Evolutionary conservation across 2,113 vertebrate genomes (phyloP).

Genomic region (Zosterops pallidus): DNA sequence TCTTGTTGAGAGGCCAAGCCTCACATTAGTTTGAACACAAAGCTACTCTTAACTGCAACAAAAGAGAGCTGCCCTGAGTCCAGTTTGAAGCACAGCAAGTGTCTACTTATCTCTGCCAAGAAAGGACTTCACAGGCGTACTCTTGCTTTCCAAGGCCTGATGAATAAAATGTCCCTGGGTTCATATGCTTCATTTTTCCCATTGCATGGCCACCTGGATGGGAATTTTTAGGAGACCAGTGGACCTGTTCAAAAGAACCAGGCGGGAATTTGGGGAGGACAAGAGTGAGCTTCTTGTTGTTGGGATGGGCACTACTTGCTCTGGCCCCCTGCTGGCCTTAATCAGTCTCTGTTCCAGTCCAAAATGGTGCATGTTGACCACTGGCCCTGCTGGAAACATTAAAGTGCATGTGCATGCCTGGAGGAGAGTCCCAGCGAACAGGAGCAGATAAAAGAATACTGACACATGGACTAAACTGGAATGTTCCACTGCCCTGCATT

Average conservation of each 20-base stretch:
- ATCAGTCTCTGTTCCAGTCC: background rate
- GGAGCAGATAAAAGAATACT: background rate
- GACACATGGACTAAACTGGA: background rate
- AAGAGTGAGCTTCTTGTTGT: accelerated
- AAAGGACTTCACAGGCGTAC: background rate
- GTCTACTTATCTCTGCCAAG: background rate
- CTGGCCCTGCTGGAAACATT: background rate
- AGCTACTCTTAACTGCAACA: background rate
- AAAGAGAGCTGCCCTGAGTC: background rate
- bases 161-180: background rate
- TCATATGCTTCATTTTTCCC: background rate
- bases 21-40: background rate
- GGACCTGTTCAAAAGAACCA: background rate
- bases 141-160: background rate
- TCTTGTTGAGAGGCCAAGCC: background rate
- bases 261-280: background rate
- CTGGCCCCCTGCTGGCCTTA: background rate
- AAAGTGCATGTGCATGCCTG: too few relatives aligned
- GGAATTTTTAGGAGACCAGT: background rate
- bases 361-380: background rate
- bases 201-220: background rate
- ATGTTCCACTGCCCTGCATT: background rate
- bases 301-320: background rate
- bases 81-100: background rate
- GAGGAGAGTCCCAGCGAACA: background rate